Evolutionary conservation across 2,888 invertebrate genomes (phyloP), one percentile per base, ranked within the genome.

Genomic region (Aphidius colemani): DNA sequence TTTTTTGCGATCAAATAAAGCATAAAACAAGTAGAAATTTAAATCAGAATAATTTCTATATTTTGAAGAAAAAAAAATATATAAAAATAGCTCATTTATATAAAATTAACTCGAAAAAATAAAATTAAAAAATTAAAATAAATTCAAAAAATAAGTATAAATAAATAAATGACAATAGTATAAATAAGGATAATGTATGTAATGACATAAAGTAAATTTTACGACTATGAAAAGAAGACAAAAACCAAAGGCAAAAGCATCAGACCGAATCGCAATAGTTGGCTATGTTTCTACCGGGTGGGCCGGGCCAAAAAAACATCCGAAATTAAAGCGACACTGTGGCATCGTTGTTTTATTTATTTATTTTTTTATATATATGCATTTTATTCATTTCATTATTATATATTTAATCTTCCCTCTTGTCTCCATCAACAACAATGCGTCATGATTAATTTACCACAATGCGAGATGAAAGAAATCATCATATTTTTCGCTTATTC

Each of bases 381-480:
- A 30, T 30, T 30, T 30, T 30, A 30, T 30, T 30, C 30, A 3
- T 30, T 4, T 30, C 5, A 3, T 30, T 30, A 30, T 30, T 30
- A 30, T 18, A 18, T 30, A 5, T 30, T 30, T 5, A 30, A 30
- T 30, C 5, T 30, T 30, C 1, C 1, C 5, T 58, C 67, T 18
- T 18, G 13, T 18, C 13, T 18, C 13, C 13, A 18, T 18, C 13
- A 66, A 70, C 70, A 75, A 76, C 74, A 76, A 76, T 72, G 70
- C 30, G 0, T 68, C 50, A 69, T 74, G 71, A 76, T 75, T 75
- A 75, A 75, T 75, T 74, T 70, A 71, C 67, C 72, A 63, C 71
- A 67, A 66, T 66, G 60, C 67, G 71, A 5, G 4, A 30, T 30
- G 5, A 30, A 30, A 30, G 5, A 30, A 30, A 30, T 0, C 3